Conservation (phyloP, 2,888 invertebrate genomes). For the Frankliniella fusca region DNA sequence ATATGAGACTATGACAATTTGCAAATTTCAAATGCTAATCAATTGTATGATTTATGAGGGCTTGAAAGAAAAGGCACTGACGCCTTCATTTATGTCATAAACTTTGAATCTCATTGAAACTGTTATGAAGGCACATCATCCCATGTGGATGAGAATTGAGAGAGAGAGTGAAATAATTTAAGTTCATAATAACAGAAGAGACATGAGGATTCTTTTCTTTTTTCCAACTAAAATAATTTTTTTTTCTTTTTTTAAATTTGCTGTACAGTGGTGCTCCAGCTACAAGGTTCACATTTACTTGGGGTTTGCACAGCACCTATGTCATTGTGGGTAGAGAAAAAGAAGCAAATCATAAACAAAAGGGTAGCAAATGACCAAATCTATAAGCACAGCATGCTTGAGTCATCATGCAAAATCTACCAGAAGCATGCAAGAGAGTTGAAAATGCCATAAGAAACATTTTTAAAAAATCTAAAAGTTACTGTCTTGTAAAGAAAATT, state of each 20-base stretch:
- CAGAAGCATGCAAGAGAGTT: neutral
- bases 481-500: neutral
- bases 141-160: too few species aligned
- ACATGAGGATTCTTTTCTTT: neutral
- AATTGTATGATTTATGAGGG: too few species aligned
- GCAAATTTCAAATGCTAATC: too few species aligned
- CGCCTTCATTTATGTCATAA: too few species aligned
- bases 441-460: neutral
- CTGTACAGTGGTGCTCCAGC: neutral
- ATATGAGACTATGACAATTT: too few species aligned
- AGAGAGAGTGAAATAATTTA: too few species aligned
- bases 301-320: slow-evolving; percentile 20
- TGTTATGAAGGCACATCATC: too few species aligned
- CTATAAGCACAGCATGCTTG: neutral
- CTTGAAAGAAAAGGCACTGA: too few species aligned
- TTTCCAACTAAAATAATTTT: neutral
- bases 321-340: neutral
- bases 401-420: slow-evolving; percentile 9
- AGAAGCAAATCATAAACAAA: slow-evolving; percentile 8
- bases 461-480: neutral
- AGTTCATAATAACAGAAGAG: too few species aligned
- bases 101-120: too few species aligned
- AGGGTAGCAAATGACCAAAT: neutral
- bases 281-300: neutral
- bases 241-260: neutral